phyloP scores from a whole-genome alignment of 2,113 vertebrate species.

The Onychorhynchus coronatus region DNA sequence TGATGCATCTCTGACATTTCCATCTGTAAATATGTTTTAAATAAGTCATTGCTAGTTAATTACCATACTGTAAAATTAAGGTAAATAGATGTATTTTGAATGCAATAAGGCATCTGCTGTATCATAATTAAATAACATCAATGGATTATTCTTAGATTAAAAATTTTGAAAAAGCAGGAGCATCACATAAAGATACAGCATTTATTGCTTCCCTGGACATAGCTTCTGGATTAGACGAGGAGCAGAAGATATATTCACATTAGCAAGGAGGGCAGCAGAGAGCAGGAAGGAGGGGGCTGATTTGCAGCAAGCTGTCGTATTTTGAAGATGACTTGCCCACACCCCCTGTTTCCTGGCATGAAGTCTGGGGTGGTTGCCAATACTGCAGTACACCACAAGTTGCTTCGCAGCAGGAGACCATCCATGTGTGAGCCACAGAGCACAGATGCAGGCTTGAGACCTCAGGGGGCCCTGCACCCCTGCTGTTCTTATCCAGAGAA shows the following conservation, averaged over 20 bases:
- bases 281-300: not conserved
- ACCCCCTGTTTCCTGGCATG: not conserved
- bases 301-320: not conserved
- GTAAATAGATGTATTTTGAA: constrained; percentile 16
- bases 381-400: not conserved
- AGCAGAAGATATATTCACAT: not conserved
- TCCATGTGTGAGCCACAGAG: not conserved
- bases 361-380: not conserved
- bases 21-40: constrained; percentile 34
- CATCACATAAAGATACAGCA: not conserved
- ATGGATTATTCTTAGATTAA: not conserved
- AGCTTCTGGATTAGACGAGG: not conserved
- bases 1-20: constrained; percentile 2
- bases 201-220: not conserved
- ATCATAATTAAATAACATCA: not conserved
- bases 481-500: not conserved
- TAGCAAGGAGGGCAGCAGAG: accelerated
- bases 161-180: not conserved
- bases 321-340: not conserved
- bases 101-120: not conserved
- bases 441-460: not conserved
- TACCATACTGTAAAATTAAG: constrained; percentile 2
- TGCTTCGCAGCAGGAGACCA: accelerated
- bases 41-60: not conserved
- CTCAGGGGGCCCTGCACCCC: accelerated